phyloP scores from a whole-genome alignment of 2,888 invertebrate genomes.

The Polydrusus tereticollis region DNA sequence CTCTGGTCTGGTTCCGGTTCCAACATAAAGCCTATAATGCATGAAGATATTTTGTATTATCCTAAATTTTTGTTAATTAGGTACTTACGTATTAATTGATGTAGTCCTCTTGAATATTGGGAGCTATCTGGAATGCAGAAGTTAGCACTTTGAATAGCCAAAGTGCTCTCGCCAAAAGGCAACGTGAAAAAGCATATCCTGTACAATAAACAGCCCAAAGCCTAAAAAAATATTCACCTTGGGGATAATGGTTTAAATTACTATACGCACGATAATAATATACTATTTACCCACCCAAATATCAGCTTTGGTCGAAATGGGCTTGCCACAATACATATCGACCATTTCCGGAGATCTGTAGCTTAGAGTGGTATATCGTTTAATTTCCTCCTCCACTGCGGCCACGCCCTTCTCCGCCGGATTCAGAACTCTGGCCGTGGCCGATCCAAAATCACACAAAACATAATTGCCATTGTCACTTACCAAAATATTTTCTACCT shows the following conservation, averaged over 20 bases:
- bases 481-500: conserved; percentile 90
- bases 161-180: conserved; percentile 92
- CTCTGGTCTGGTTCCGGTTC: conserved; percentile 85
- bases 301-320: conserved; percentile 89
- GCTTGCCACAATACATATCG: conserved; percentile 86
- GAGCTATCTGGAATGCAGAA: conserved; percentile 88
- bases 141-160: conserved; percentile 91
- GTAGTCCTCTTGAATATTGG: conserved; percentile 78
- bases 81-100: conserved; percentile 79
- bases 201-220: conserved; percentile 88
- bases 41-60: not conserved
- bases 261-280: not conserved
- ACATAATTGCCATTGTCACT: conserved; percentile 86
- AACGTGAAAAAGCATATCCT: conserved; percentile 90
- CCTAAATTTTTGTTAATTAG: not conserved
- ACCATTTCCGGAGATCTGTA: conserved; percentile 96
- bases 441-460: conserved; percentile 94
- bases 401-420: conserved; percentile 77
- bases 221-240: conserved; percentile 68
- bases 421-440: conserved; percentile 85
- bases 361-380: conserved; percentile 89
- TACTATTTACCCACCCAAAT: conserved; percentile 78
- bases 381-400: conserved; percentile 86
- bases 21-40: conserved; percentile 79
- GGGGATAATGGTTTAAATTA: not conserved